Conservation (phyloP, 1,140 invertebrate species). For the Rhopalosiphum padi region DNA sequence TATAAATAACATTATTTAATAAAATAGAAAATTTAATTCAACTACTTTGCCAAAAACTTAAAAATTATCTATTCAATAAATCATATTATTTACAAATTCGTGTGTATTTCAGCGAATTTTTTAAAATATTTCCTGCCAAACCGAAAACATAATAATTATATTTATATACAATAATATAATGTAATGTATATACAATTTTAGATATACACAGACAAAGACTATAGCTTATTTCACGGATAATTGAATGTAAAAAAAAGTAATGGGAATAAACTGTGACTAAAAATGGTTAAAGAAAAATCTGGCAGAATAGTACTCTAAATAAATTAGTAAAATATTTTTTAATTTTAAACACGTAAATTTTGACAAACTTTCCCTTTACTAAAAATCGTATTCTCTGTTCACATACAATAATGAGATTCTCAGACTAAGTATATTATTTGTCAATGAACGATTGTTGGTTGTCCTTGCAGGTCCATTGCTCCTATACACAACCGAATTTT, state of each 20-base stretch:
- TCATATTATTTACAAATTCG: background rate
- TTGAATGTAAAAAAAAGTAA: background rate
- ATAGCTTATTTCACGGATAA: background rate
- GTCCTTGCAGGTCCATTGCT: background rate
- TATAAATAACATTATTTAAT: background rate
- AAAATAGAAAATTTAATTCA: background rate
- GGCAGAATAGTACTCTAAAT: background rate
- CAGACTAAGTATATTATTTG: background rate
- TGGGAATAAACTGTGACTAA: constrained; percentile 8
- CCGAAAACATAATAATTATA: background rate
- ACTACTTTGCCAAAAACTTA: background rate
- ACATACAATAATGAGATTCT: background rate
- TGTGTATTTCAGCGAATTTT: background rate
- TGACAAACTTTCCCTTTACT: background rate
- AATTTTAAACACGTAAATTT: constrained; percentile 12
- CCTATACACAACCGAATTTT: background rate
- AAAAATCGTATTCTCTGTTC: background rate
- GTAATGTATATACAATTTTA: background rate
- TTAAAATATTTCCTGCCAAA: background rate
- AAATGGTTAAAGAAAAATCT: background rate
- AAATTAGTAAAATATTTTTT: background rate
- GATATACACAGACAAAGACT: background rate
- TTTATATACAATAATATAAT: background rate
- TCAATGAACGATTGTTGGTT: constrained; percentile 15
- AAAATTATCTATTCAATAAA: background rate